These are phyloP conservation scores for Drosophila sp. DNA, from an alignment of 1,140 invertebrate species.

Conservation along the genomic window DNA sequence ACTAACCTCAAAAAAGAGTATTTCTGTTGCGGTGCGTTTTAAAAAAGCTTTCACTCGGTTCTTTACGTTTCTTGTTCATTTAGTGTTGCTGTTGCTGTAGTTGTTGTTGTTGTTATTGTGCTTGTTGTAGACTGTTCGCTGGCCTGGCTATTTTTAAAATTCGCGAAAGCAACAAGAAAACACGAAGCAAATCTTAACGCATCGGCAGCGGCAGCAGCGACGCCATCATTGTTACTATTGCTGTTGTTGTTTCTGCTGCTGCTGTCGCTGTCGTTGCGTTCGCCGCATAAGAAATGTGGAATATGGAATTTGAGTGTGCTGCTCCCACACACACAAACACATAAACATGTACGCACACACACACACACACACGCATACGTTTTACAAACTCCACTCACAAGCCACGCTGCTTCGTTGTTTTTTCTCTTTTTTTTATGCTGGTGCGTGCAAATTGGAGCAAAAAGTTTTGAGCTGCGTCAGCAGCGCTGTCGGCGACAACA, in stretches of 20 bases:
- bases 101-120: conserved; percentile 35
- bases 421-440: conserved; percentile 48
- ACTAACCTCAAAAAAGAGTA: conserved; percentile 23
- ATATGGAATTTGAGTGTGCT: conserved; percentile 72
- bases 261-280: conserved; percentile 51
- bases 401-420: conserved; percentile 41
- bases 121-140: conserved; percentile 47
- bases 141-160: conserved; percentile 77
- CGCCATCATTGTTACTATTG: conserved; percentile 39
- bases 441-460: conserved; percentile 70
- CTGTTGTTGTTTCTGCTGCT: conserved; percentile 29
- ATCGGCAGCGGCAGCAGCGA: conserved; percentile 58
- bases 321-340: conserved; percentile 49
- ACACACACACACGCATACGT: conserved; percentile 1
- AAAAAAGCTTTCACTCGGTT: not conserved
- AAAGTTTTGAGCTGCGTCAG: conserved; percentile 24
- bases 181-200: conserved; percentile 57
- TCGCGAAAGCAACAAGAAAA: conserved; percentile 68
- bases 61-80: conserved; percentile 35
- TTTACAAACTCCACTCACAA: conserved; percentile 25
- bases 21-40: conserved; percentile 6
- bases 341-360: not conserved
- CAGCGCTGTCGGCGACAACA: conserved; percentile 28
- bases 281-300: conserved; percentile 66
- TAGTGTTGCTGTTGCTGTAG: conserved; percentile 40